Evolutionary conservation across 2,113 vertebrate species (phyloP), one percentile per base, ranked within the genome.

Genomic region (Phodopus roborovskii): DNA sequence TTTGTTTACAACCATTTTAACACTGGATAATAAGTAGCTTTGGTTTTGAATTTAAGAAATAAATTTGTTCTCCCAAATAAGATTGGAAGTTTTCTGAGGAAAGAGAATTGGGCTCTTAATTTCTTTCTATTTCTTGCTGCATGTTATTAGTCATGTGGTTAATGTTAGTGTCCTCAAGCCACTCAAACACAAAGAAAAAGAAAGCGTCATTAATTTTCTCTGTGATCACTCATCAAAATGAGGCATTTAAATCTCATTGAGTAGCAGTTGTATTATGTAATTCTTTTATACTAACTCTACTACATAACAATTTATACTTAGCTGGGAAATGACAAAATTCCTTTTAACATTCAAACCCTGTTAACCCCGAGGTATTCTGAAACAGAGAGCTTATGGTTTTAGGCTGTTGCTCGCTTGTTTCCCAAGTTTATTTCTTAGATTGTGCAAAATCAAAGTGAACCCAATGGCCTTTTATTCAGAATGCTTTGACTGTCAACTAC

Each of bases 191-290:
- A 94, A 95, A 85, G 92, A 33, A 94, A 94, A 96, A 70, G 62
- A 86, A 97, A 95, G 88, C 77, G 39, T 91, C 74, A 64, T 95
- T 95, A 74, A 75, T 79, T 96, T 97, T 95, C 68, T 94, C 42
- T 88, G 39, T 86, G 50, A 88, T 66, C 20, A 71, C 15, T 90
- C 50, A 93, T 91, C 75, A 93, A 88, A 96, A 16, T 77, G 71
- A 85, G 58, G 19, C 33, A 24, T n/a, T 78, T 96, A 92, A 85
- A 93, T 88, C 28, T 42, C 90, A 62, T 48, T 94, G 81, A 53
- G 19, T 96, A 96, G 71, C 36, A 85, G 0, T 94, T 86, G 66
- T 87, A 86, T 50, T 78, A 39, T 82, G 62, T 45, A 91, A 73
- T 83, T 96, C 33, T 96, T 92, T 94, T 81, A 75, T 96, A 90